Conservation (phyloP, 1,140 invertebrate species). For the Lasioglossum baleicum region DNA sequence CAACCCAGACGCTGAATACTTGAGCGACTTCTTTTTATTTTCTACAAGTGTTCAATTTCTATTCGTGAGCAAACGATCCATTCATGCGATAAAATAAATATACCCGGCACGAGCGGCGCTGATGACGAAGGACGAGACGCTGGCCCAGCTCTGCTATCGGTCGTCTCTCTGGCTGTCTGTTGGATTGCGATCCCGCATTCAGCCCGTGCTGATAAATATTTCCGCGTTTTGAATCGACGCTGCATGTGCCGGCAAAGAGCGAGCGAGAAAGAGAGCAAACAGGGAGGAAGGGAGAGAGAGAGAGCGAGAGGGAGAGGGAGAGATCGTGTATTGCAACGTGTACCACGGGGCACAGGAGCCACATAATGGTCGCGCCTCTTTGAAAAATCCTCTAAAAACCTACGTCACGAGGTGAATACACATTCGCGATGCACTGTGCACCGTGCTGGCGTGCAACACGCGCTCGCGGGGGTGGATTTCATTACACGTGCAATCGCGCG, state of each 20-base stretch:
- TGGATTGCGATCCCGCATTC: background rate
- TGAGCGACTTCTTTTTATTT: conserved; percentile 21
- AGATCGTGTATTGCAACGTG: conserved; percentile 21
- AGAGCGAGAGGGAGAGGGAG: background rate
- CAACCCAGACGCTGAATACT: conserved; percentile 1
- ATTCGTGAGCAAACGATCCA: conserved; percentile 44
- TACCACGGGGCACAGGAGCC: conserved; percentile 1
- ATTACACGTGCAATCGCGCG: conserved; percentile 34
- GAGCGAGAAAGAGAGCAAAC: too few relatives aligned
- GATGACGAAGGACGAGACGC: conserved; percentile 30
- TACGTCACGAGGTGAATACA: conserved; percentile 9
- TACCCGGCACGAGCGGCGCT: background rate
- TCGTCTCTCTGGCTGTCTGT: background rate
- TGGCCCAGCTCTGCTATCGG: conserved; percentile 2
- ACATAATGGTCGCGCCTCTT: conserved; percentile 33
- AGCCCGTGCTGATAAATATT: conserved; percentile 37
- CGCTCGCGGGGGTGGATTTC: conserved; percentile 27
- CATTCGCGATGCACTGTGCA: background rate
- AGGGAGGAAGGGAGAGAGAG: too few relatives aligned
- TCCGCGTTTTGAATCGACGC: conserved; percentile 42
- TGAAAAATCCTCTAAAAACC: conserved; percentile 37
- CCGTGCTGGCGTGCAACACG: too few relatives aligned
- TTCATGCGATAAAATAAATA: conserved; percentile 44
- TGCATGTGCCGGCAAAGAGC: background rate
- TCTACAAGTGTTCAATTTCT: conserved; percentile 22